Base-by-base conservation (phyloP, 2,113 vertebrate species). In the Psittacus erithacus region DNA sequence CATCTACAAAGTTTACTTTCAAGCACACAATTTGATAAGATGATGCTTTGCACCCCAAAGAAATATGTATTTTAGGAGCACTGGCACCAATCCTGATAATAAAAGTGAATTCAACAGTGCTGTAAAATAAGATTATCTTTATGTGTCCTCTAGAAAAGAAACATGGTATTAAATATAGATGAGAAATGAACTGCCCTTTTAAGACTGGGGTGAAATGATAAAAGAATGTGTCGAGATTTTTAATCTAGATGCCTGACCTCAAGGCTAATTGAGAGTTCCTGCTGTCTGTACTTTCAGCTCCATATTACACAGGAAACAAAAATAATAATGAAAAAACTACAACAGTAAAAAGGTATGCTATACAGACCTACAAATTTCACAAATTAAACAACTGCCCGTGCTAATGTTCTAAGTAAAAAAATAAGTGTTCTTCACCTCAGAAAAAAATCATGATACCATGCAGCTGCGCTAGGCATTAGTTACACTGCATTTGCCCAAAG, bases 151-250 rank as follows among this genome's bases (percentile, higher is more conserved):
- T 70, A 77, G 87, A 96, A 59, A 59, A 95, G 90, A 86, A 95
- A 80, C 8, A 69, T 60, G 47, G 78, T 92, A 94, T 89, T 94
- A 96, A 97, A 92, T 31, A 90, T 16, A 84, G 64, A 92, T 62
- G 74, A 93, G 87, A 93, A 96, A 95, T 75, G 53, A 96, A 83
- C 24, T 69, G 29, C 50, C 55, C 44, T 91, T 96, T 87, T 50
- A 91, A 68, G 92, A 97, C 11, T 65, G 82, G 95, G 91, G 73
- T 84, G 67, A 92, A 96, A 96, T 6, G 50, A 94, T 82, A 95
- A 33, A 89, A 46, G 74, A 69, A 60, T 39, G 28, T 79, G 92
- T 81, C 50, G 82, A 93, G 87, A 95, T 83, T 96, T 93, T 91
- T 89, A 70, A 43, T 79, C 63, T 62, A 74, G 80, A 88, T 67